These are phyloP conservation scores for Caiman crocodilus DNA, from an alignment of 2,797 vertebrate genomes.

Conservation along the genomic window DNA sequence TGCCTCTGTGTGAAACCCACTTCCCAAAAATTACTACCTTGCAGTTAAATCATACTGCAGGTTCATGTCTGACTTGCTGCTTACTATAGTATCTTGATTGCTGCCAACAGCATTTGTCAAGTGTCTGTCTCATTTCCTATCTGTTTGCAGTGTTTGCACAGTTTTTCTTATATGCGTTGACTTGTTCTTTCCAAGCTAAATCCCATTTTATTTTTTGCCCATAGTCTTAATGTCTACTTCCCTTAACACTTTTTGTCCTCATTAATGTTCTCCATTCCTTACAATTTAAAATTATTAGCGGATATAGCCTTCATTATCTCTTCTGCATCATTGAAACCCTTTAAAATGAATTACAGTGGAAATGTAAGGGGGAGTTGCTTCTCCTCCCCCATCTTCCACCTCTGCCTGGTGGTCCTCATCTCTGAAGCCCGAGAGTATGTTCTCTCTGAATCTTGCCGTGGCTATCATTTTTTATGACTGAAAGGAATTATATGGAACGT, in stretches of 20 bases:
- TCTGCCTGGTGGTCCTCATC: neutral
- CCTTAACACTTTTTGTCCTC: neutral
- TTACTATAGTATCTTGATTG: neutral
- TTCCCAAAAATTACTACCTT: neutral
- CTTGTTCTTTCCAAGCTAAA: neutral
- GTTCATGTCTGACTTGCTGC: neutral
- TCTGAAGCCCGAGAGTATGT: neutral
- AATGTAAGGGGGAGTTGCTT: neutral
- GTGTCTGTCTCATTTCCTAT: neutral
- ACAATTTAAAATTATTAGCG: constrained; percentile 12
- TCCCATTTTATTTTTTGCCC: neutral
- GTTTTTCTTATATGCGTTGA: neutral
- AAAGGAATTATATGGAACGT: neutral
- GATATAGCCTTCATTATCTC: neutral
- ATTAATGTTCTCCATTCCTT: neutral
- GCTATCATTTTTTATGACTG: neutral
- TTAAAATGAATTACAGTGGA: neutral
- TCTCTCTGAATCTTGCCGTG: neutral
- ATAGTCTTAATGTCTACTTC: neutral
- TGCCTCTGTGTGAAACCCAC: neutral
- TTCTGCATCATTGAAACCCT: neutral
- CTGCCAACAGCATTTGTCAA: neutral
- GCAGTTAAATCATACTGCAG: neutral
- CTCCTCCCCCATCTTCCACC: neutral
- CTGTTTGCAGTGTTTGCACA: neutral